Evolutionary conservation across 2,888 invertebrate species (phyloP).

Genomic region (Eudemis profundana): DNA sequence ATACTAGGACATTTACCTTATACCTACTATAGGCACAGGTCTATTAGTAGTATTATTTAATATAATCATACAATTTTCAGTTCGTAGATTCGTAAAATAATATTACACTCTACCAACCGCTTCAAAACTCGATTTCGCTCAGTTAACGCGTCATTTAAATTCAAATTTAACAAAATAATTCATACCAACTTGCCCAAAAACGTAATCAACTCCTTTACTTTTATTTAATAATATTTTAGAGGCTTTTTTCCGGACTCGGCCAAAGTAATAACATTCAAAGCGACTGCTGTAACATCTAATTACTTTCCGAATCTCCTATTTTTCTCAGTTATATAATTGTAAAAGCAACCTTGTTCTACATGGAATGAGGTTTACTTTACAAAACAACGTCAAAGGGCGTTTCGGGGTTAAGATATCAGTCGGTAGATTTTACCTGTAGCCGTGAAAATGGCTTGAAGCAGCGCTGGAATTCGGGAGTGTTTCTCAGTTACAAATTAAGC

Average conservation of each 20-base stretch:
- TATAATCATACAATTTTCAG: too few species aligned
- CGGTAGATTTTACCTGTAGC: constrained; percentile 41
- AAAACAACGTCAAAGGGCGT: neutral
- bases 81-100: too few species aligned
- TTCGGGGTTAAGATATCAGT: neutral
- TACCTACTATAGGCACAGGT: too few species aligned
- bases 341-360: neutral
- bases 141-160: constrained; percentile 2
- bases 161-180: constrained; percentile 11
- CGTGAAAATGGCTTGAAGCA: constrained; percentile 55
- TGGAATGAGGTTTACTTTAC: neutral
- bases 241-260: constrained; percentile 50
- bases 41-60: too few species aligned
- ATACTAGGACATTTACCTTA: too few species aligned
- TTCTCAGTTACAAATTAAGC: constrained; percentile 50
- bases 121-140: neutral
- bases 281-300: constrained; percentile 49
- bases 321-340: neutral
- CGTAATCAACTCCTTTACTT: constrained; percentile 19
- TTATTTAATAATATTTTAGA: constrained; percentile 44
- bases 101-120: neutral
- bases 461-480: constrained; percentile 54
- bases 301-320: neutral
- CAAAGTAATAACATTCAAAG: constrained; percentile 56
- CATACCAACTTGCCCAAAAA: constrained; percentile 13